Evolutionary conservation across 2,113 vertebrate species (phyloP), one percentile per base, ranked within the genome.

Genomic region (Lycocorax pyrrhopterus): DNA sequence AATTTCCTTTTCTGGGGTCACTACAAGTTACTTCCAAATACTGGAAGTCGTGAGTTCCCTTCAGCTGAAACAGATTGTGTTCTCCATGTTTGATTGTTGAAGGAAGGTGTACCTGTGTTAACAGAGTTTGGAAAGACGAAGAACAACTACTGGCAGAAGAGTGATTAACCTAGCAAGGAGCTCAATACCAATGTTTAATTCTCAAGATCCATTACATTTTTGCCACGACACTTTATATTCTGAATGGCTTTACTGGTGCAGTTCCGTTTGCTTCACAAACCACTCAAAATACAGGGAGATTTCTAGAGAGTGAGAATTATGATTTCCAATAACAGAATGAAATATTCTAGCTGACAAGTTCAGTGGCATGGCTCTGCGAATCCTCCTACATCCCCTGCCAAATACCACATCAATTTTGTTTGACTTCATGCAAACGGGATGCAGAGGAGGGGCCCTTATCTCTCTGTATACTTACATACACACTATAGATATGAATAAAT

Each of bases 311-410:
- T 25, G 52, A 87, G 73, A 93, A 32, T 90, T 94, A 89, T 87
- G 90, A 96, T 96, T 95, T 96, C 85, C 93, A 95, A 92, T 96
- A 96, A 81, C 19, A 71, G 76, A 78, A 84, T 93, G 85, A 96
- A 96, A 82, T 97, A 90, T 88, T 95, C 79, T 10, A 75, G 88
- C 90, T 94, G 90, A 84, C 85, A 60, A 82, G 69, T 89, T 94
- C 83, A 81, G 80, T 92, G 88, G 56, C 30, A 39, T 43, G 68
- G 79, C 73, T 93, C 79, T 92, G 85, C 6, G 80, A 84, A 84
- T 95, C 76, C 69, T 93, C 49, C 83, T 68, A 4, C n/a, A 2
- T 74, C 82, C 76, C 56, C 56, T 74, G 56, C 75, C 79, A 84
- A 89, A 84, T 33, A 87, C 37, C 52, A 72, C 86, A 95, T 94